Evolutionary conservation across 2,888 invertebrate species (phyloP).

Genomic region (Eucera pruinosa): DNA sequence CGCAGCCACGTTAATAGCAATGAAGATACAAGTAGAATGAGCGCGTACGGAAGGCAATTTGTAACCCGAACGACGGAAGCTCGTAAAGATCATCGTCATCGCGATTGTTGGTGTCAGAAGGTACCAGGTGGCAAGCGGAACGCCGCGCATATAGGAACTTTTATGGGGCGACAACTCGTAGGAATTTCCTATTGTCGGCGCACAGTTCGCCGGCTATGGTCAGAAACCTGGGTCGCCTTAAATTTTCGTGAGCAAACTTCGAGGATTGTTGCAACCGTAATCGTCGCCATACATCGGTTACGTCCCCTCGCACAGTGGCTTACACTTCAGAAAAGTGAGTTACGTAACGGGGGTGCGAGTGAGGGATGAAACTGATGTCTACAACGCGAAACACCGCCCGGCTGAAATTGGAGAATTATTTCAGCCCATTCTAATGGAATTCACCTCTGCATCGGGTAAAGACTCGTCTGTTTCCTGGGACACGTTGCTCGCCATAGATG

Average conservation of each 20-base stretch:
- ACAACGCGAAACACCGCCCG: neutral
- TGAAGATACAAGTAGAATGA: constrained; percentile 44
- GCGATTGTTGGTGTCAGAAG: constrained; percentile 25
- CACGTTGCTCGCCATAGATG: no score
- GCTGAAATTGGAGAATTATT: constrained; percentile 31
- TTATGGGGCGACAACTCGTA: constrained; percentile 42
- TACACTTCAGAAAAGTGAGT: constrained; percentile 33
- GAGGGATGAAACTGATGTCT: constrained; percentile 4
- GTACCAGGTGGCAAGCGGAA: constrained; percentile 11
- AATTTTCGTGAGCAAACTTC: constrained; percentile 30
- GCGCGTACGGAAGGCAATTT: constrained; percentile 28
- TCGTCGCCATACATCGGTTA: constrained; percentile 20
- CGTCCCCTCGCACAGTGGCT: neutral
- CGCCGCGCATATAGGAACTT: constrained; percentile 34
- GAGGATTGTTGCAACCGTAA: constrained; percentile 29
- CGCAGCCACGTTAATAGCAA: constrained; percentile 41
- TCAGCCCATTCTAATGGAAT: neutral
- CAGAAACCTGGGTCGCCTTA: constrained; percentile 19
- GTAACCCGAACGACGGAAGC: constrained; percentile 27
- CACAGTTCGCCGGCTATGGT: constrained; percentile 12
- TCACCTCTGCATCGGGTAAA: neutral
- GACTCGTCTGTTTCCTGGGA: neutral
- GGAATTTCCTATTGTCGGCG: constrained; percentile 40
- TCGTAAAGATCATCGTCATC: constrained; percentile 50
- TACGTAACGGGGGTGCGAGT: constrained; percentile 25